phyloP scores from a whole-genome alignment of 2,888 invertebrate genomes.

The Pandemis cinnamomeana region DNA sequence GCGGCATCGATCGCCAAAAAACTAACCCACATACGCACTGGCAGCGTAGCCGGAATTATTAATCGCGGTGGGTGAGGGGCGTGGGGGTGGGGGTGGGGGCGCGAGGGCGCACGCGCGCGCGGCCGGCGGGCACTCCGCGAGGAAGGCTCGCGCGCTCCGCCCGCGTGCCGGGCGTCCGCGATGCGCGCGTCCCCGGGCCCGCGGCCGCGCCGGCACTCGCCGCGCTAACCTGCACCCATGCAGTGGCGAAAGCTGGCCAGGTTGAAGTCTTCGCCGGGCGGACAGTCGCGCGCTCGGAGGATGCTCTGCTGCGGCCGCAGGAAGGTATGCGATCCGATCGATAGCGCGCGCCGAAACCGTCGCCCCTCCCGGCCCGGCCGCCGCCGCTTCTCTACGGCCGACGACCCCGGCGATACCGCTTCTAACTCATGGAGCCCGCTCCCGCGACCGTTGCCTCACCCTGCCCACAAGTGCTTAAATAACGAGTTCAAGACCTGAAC shows the following conservation, averaged over 20 bases:
- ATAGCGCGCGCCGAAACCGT: constrained; percentile 81
- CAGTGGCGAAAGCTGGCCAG: constrained; percentile 94
- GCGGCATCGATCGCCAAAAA: constrained; percentile 84
- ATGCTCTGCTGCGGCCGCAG: constrained; percentile 98
- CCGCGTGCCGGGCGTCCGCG: constrained; percentile 77
- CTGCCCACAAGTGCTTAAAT: constrained; percentile 19
- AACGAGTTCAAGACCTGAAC: constrained; percentile 16
- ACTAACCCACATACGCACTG: constrained; percentile 85
- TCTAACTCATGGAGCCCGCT: constrained; percentile 61
- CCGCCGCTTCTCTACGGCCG: constrained; percentile 72
- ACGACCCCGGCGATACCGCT: constrained; percentile 78
- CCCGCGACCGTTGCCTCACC: constrained; percentile 40
- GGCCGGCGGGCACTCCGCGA: constrained; percentile 76
- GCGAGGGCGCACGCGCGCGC: constrained; percentile 49
- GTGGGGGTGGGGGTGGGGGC: constrained; percentile 56
- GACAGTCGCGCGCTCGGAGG: constrained; percentile 90
- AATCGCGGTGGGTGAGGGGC: constrained; percentile 75
- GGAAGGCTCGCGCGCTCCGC: constrained; percentile 80
- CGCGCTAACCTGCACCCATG: constrained; percentile 89
- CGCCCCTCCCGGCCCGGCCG: constrained; percentile 81
- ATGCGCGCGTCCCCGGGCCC: constrained; percentile 79
- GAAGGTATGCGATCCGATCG: constrained; percentile 89
- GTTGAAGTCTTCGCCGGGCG: constrained; percentile 89
- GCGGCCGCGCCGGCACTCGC: constrained; percentile 82
- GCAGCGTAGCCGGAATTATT: constrained; percentile 84